These are phyloP conservation scores for Microtus ochrogaster DNA, from an alignment of 2,113 vertebrate species.

Conservation along the genomic window DNA sequence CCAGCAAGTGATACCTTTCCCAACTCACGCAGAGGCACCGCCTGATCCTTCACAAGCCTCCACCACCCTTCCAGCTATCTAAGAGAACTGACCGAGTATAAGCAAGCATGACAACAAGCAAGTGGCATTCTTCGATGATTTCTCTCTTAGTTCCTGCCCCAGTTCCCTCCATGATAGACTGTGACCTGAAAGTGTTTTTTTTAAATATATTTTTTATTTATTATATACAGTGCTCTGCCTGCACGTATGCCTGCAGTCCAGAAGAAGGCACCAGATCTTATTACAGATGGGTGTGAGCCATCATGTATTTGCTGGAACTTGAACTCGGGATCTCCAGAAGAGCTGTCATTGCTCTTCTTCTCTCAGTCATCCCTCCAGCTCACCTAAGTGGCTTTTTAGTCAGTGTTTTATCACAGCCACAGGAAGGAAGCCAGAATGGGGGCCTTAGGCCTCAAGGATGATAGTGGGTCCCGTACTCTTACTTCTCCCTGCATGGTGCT, in stretches of 20 bases:
- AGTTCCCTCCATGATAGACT: background rate
- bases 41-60: background rate
- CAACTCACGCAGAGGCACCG: background rate
- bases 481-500: background rate
- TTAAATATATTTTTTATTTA: no score
- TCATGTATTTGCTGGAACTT: no score
- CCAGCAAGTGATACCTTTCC: slow-evolving; percentile 53
- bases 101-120: background rate
- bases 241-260: no score
- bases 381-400: background rate
- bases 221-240: no score
- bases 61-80: background rate
- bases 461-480: background rate
- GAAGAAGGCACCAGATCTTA: no score
- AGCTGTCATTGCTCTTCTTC: no score
- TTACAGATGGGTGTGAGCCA: no score
- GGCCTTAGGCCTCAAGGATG: background rate
- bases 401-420: background rate
- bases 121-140: background rate
- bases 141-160: background rate
- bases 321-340: no score
- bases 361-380: background rate
- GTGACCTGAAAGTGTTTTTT: background rate
- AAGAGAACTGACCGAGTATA: background rate
- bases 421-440: background rate